Percentiles rank a stretch among this genome's conserved stretches.
phyloP scores from a whole-genome alignment of 2,113 vertebrate genomes.

The Sinocyclocheilus anshuiensis region DNA sequence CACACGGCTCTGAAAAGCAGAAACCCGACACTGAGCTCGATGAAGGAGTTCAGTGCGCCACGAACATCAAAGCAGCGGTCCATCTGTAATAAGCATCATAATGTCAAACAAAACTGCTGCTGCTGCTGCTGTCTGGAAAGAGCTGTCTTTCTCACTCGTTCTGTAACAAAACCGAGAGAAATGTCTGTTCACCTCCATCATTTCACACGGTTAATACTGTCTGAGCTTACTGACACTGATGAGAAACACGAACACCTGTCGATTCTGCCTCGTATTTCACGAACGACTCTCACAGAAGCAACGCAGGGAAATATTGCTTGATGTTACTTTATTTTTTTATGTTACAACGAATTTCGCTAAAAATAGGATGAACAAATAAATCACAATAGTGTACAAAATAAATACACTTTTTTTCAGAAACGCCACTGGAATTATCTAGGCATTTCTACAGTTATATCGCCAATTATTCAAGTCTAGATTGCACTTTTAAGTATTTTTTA shows the following conservation, averaged over 20 bases:
- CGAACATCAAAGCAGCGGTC: slow-evolving; percentile 34
- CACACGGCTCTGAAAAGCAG: slow-evolving; percentile 34
- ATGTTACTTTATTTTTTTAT: neutral
- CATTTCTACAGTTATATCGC: too few species aligned
- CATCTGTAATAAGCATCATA: slow-evolving; percentile 53
- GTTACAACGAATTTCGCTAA: too few species aligned
- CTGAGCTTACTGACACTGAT: slow-evolving; percentile 74
- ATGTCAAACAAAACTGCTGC: slow-evolving; percentile 18
- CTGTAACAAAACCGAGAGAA: slow-evolving; percentile 1
- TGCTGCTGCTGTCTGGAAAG: slow-evolving; percentile 5
- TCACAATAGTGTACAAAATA: too few species aligned
- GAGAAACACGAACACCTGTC: slow-evolving; percentile 19
- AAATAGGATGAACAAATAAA: too few species aligned
- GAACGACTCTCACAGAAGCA: neutral
- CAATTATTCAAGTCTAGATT: too few species aligned
- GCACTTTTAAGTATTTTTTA: too few species aligned
- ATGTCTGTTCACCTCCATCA: slow-evolving; percentile 9
- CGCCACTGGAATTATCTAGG: too few species aligned
- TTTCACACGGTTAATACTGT: slow-evolving; percentile 3
- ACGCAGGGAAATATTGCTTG: neutral
- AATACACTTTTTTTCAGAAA: neutral
- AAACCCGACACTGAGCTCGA: slow-evolving; percentile 41
- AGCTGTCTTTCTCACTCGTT: slow-evolving; percentile 22
- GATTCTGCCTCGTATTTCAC: neutral
- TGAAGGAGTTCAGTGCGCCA: slow-evolving; percentile 17